These are phyloP conservation scores for Empidonax alnorum DNA, from an alignment of 2,113 vertebrate species.

Conservation along the genomic window DNA sequence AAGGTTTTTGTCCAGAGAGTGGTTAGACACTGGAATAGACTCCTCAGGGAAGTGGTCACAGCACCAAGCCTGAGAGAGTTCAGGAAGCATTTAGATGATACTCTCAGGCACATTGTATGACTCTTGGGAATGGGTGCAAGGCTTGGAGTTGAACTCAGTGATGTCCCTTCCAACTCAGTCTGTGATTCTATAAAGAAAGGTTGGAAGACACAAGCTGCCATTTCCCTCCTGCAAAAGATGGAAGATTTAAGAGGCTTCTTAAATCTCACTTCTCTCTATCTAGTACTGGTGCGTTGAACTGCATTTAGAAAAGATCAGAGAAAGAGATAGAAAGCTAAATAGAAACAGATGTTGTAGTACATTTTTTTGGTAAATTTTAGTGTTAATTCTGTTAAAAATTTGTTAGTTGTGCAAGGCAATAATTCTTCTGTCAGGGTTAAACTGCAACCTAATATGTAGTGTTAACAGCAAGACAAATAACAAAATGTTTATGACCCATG, in stretches of 20 bases:
- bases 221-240: background rate
- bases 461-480: background rate
- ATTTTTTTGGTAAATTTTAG: background rate
- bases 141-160: background rate
- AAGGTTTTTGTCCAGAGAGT: background rate
- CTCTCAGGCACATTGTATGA: background rate
- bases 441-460: background rate
- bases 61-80: background rate
- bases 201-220: background rate
- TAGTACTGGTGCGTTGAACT: rapidly evolving
- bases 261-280: background rate
- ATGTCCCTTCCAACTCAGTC: background rate
- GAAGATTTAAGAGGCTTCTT: background rate
- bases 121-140: background rate
- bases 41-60: background rate
- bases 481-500: background rate
- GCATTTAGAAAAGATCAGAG: background rate
- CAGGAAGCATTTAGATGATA: background rate
- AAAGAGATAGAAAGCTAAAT: background rate
- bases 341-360: background rate
- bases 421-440: background rate
- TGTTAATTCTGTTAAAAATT: background rate
- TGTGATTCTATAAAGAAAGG: background rate
- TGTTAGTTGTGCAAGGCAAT: background rate
- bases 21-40: background rate